Evolutionary conservation across 2,113 vertebrate species (phyloP).

Genomic region (Lagopus leucura): DNA sequence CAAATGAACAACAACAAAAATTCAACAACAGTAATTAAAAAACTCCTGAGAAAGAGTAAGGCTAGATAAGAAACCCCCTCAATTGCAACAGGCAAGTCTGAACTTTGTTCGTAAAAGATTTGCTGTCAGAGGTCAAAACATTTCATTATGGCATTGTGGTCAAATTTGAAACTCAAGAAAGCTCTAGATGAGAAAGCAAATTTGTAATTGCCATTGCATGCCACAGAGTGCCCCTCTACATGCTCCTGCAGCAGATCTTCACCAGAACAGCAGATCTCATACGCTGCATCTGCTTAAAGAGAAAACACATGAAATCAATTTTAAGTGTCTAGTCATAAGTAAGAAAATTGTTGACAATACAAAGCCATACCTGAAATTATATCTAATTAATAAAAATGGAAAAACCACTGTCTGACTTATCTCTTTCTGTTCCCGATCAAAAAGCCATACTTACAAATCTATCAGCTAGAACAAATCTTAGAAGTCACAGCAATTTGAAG

Average conservation of each 20-base stretch:
- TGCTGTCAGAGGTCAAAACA: slow-evolving; percentile 88
- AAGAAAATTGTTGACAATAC: neutral
- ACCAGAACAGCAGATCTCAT: slow-evolving; percentile 73
- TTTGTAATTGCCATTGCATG: slow-evolving; percentile 81
- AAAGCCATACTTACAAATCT: neutral
- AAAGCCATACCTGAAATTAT: neutral
- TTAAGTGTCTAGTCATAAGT: neutral
- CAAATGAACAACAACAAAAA: neutral
- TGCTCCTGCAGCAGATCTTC: slow-evolving; percentile 76
- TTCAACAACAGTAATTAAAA: neutral
- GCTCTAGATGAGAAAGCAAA: slow-evolving; percentile 86
- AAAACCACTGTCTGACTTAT: neutral
- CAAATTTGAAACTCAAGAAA: slow-evolving; percentile 95
- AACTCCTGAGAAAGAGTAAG: slow-evolving; percentile 83
- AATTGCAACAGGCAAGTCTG: slow-evolving; percentile 55
- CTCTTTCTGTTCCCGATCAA: neutral
- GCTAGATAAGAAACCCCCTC: slow-evolving; percentile 72
- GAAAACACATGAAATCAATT: neutral
- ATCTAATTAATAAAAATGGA: neutral
- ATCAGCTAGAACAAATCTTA: neutral
- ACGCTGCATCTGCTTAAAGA: slow-evolving; percentile 71
- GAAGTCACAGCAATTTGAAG: neutral
- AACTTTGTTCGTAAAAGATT: neutral
- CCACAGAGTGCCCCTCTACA: slow-evolving; percentile 64
- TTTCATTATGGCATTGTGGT: slow-evolving; percentile 94